Evolutionary conservation across 2,888 invertebrate genomes (phyloP).

Genomic region (Belgica antarctica): DNA sequence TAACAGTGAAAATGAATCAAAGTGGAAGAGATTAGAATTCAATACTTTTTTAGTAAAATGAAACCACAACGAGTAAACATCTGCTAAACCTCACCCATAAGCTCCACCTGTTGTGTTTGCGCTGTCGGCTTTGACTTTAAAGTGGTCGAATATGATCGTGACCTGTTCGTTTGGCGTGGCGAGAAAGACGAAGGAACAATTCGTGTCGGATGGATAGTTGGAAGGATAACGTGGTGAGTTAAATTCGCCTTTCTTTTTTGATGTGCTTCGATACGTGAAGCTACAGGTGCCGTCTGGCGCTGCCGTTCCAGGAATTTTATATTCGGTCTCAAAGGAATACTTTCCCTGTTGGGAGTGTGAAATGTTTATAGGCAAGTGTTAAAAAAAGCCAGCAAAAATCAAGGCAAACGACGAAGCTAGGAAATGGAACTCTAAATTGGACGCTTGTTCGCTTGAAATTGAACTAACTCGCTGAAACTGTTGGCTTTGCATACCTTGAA

Average conservation of each 20-base stretch:
- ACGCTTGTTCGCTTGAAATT: neutral
- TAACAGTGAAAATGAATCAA: slow-evolving; percentile 9
- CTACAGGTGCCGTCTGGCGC: slow-evolving; percentile 88
- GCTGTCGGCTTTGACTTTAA: slow-evolving; percentile 80
- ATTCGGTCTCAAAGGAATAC: slow-evolving; percentile 67
- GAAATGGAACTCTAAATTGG: no score
- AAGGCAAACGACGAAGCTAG: no score
- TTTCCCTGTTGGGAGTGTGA: slow-evolving; percentile 50
- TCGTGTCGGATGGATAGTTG: slow-evolving; percentile 92
- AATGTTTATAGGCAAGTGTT: neutral
- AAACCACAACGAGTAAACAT: neutral
- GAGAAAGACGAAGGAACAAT: slow-evolving; percentile 89
- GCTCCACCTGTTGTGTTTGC: slow-evolving; percentile 73
- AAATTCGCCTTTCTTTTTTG: slow-evolving; percentile 84
- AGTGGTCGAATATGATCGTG: slow-evolving; percentile 85
- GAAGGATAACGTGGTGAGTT: slow-evolving; percentile 96
- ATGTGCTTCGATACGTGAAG: slow-evolving; percentile 85
- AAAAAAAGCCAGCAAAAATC: no score
- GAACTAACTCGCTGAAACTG: neutral
- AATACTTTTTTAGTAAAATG: neutral
- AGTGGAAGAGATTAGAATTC: neutral
- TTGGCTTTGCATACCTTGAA: slow-evolving; percentile 64
- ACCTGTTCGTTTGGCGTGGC: slow-evolving; percentile 86
- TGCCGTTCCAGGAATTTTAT: slow-evolving; percentile 90
- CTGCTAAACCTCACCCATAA: slow-evolving; percentile 62